A percentile compares a stretch with the other conserved stretches of the same genome.
Conservation (phyloP, 2,113 vertebrate species). For the Enhydra lutris region DNA sequence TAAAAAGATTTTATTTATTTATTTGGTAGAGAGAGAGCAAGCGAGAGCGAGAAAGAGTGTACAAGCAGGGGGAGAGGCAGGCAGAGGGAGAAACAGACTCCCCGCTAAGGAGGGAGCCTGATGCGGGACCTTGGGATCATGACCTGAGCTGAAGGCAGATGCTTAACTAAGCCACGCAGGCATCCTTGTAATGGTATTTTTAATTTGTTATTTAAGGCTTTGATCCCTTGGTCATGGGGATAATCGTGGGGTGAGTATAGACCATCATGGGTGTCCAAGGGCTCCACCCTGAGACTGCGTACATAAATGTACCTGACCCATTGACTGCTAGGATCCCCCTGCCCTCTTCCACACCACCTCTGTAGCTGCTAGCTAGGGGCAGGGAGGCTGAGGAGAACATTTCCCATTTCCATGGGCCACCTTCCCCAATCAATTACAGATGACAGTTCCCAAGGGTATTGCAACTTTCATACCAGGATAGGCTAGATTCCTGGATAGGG, state of each 20-base stretch:
- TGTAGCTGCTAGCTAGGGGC: background rate
- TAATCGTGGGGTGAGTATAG: background rate
- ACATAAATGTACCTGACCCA: background rate
- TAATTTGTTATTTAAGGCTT: background rate
- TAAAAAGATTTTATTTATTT: no score
- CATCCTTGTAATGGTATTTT: background rate
- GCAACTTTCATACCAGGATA: background rate
- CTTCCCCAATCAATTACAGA: background rate
- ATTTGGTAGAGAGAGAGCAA: no score
- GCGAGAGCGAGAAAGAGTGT: no score
- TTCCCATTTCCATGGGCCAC: background rate
- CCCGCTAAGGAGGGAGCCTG: no score
- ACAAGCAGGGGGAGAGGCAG: no score
- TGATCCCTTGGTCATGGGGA: background rate
- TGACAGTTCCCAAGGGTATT: background rate
- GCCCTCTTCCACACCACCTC: fast-evolving
- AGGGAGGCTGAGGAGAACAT: background rate
- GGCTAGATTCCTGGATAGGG: no score
- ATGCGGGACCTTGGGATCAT: no score
- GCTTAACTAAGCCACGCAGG: no score
- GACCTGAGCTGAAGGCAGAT: no score
- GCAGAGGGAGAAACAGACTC: no score
- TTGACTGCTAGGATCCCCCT: background rate
- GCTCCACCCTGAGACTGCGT: background rate
- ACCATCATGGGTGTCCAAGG: background rate